Percentiles rank a stretch among this genome's conserved stretches.
Conservation (phyloP, 1,140 invertebrate species). For the Lepidurus apus region DNA sequence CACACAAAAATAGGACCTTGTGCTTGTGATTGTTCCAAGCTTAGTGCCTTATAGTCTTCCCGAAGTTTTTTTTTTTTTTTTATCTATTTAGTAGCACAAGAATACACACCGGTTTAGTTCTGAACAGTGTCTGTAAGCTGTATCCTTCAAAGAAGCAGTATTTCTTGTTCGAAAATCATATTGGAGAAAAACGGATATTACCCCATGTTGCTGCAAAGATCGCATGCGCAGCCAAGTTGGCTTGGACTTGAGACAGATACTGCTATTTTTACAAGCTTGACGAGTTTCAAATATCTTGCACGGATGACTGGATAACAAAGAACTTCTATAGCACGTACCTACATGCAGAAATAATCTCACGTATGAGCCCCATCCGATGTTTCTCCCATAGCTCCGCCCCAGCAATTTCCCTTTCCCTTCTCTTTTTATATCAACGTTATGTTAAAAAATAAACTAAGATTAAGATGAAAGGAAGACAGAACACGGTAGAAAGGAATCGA, state of each 20-base stretch:
- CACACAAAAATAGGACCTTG: slow-evolving; percentile 13
- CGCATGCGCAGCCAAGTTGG: background rate
- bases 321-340: background rate
- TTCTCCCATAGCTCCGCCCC: background rate
- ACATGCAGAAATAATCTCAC: background rate
- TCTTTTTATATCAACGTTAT: background rate
- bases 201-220: background rate
- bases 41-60: background rate
- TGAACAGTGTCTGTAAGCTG: background rate
- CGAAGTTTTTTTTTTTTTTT: background rate
- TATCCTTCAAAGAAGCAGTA: background rate
- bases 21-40: slow-evolving; percentile 18
- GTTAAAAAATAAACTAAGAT: background rate
- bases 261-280: slow-evolving; percentile 8
- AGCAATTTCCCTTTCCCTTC: background rate
- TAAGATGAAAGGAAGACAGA: background rate
- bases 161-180: background rate
- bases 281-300: background rate
- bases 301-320: background rate
- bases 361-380: background rate
- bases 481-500: background rate
- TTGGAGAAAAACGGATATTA: background rate
- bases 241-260: background rate
- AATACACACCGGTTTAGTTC: too few relatives aligned
- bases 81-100: background rate